These are phyloP conservation scores for Podarcis siculus DNA, from an alignment of 2,797 vertebrate genomes.

Conservation along the genomic window DNA sequence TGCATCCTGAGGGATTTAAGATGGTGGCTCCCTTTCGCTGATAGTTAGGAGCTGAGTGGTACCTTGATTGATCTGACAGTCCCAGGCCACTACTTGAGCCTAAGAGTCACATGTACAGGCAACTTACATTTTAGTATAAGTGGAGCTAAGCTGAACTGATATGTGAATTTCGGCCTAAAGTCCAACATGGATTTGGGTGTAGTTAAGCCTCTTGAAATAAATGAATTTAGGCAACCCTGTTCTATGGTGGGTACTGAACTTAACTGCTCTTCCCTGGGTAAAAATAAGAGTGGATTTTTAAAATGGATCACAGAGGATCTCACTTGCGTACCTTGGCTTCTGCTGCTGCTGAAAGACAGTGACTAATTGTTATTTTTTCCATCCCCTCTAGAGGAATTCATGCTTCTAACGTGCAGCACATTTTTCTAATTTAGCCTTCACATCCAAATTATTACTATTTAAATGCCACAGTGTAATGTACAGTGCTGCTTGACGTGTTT, in stretches of 20 bases:
- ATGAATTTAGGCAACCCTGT: background rate
- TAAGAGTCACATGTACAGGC: background rate
- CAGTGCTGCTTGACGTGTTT: constrained; percentile 73
- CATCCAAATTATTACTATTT: constrained; percentile 73
- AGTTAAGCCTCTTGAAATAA: background rate
- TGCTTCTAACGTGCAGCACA: constrained; percentile 69
- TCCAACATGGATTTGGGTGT: background rate
- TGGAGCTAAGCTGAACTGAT: background rate
- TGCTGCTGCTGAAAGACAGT: constrained; percentile 60
- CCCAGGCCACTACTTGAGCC: no score
- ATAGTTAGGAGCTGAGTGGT: no score
- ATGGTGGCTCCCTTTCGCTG: no score
- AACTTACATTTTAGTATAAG: background rate
- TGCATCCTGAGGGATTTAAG: no score
- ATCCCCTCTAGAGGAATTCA: constrained; percentile 56
- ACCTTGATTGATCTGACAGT: no score
- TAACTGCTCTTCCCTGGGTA: background rate
- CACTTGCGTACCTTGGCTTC: constrained; percentile 38
- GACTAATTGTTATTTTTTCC: constrained; percentile 52
- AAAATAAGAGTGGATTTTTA: background rate
- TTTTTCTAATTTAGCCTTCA: constrained; percentile 73
- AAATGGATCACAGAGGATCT: constrained; percentile 39
- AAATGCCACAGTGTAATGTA: constrained; percentile 77
- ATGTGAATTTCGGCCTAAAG: background rate
- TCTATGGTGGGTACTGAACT: background rate